These are phyloP conservation scores for Holothuria glaberrima DNA, from an alignment of 35 echinoderm and acorn worm genomes.

Conservation along the genomic window DNA sequence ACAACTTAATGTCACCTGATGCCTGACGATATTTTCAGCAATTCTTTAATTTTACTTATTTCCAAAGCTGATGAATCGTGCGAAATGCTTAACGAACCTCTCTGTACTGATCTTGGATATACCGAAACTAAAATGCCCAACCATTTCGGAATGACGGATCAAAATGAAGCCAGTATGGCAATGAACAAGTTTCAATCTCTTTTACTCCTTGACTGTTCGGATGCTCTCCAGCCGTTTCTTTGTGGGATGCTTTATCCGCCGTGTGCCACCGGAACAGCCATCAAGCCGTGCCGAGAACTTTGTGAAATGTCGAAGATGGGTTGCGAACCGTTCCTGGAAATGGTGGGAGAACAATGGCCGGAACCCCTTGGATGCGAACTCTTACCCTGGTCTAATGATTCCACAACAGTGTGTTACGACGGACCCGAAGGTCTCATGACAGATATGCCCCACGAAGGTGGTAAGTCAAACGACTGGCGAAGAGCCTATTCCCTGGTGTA, in stretches of 20 bases:
- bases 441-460: no score
- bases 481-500: no score
- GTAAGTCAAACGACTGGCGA: no score
- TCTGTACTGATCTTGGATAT: conserved; percentile 1
- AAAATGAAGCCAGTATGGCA: conserved; percentile 22
- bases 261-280: neutral
- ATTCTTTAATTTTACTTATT: neutral
- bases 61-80: neutral
- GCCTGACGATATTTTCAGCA: neutral
- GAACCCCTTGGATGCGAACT: neutral
- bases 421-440: no score
- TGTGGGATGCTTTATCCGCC: conserved; percentile 19
- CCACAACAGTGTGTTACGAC: no score
- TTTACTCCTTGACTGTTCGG: conserved; percentile 23
- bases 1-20: no score
- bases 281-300: neutral
- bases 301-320: neutral
- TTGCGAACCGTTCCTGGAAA: conserved; percentile 6
- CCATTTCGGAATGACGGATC: neutral
- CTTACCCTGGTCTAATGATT: neutral
- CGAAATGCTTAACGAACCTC: neutral
- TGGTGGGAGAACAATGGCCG: conserved; percentile 10
- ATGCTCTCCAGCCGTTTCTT: neutral
- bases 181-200: conserved; percentile 39
- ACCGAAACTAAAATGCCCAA: conserved; percentile 23